Evolutionary conservation across 2,888 invertebrate genomes (phyloP), one percentile per base, ranked within the genome.

Genomic region (Latrodectus elegans): DNA sequence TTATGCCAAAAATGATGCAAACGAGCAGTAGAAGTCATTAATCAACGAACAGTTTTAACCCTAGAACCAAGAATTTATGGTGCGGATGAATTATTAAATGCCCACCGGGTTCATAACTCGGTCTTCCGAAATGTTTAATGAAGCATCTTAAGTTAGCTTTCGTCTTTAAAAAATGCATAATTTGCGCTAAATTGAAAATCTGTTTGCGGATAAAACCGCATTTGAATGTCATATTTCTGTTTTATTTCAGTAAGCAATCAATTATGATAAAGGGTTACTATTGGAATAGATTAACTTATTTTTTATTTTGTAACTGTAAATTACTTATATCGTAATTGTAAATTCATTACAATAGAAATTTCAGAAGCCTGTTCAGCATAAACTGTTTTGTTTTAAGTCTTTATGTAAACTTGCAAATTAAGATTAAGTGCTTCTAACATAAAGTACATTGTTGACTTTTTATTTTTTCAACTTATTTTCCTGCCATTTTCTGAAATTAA

Each of bases 81-180:
- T 64, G 15, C 22, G 67, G 72, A 78, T 84, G 65, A 77, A 84
- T 77, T 77, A 84, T 84, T 77, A 84, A 84, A 71, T 53, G 84
- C 74, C 53, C 60, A n/a, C 12, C 60, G 60, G 60, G 60, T 60
- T 78, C 84, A 77, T 77, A 84, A 77, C 76, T 72, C 72, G 64
- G 64, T 60, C 76, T 84, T 71, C 52, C 14, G 60, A 10, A 60
- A 68, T 53, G 73, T 72, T 84, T 77, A 84, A 84, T 84, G 84
- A 72, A 77, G 72, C 77, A 38, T 76, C 49, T 12, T 53, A 49
- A 60, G 49, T 26, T 38, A 55, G 26, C 67, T 38, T n/a, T n/a
- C 11, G 11, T 52, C 73, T 67, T 74, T 65, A 74, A 73, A 22
- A 67, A 73, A 73, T 70, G 75, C 55, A 15, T 17, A 51, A 49